A percentile compares a stretch with the other conserved stretches of the same genome.
Conservation (phyloP, 2,113 vertebrate genomes). For the Arvicanthis niloticus region DNA sequence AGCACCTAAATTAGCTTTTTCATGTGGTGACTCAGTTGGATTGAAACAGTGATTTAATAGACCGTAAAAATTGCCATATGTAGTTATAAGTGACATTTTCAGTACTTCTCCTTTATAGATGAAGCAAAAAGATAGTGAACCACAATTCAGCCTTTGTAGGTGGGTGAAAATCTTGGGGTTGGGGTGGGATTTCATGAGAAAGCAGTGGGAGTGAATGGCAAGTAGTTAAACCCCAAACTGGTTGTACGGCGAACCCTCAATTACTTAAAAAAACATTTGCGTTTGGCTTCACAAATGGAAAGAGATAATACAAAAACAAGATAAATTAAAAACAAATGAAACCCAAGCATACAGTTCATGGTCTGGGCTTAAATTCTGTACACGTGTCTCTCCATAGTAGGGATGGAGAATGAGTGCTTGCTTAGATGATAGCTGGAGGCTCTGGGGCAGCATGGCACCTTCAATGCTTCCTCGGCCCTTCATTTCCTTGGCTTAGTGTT, state of each 20-base stretch:
- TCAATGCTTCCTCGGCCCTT: background rate
- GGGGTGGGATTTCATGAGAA: constrained; percentile 18
- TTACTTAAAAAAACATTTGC: constrained; percentile 12
- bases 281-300: constrained; percentile 35
- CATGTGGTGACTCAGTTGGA: constrained; percentile 29
- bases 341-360: background rate
- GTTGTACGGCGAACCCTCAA: constrained; percentile 19
- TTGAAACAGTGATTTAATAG: constrained; percentile 50
- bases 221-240: constrained; percentile 13
- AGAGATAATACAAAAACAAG: background rate
- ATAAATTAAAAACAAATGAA: background rate
- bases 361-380: background rate
- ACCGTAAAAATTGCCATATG: background rate
- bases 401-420: background rate
- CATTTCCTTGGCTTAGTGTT: constrained; percentile 11
- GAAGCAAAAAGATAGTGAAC: constrained; percentile 26
- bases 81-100: constrained; percentile 32
- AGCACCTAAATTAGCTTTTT: background rate
- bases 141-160: constrained; percentile 22
- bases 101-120: background rate
- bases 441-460: background rate
- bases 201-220: constrained; percentile 1
- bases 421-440: background rate
- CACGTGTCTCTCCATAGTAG: background rate
- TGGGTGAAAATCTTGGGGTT: constrained; percentile 32